Evolutionary conservation across 2,888 invertebrate species (phyloP), one percentile per base, ranked within the genome.

Genomic region (Stenchaetothrips biformis): DNA sequence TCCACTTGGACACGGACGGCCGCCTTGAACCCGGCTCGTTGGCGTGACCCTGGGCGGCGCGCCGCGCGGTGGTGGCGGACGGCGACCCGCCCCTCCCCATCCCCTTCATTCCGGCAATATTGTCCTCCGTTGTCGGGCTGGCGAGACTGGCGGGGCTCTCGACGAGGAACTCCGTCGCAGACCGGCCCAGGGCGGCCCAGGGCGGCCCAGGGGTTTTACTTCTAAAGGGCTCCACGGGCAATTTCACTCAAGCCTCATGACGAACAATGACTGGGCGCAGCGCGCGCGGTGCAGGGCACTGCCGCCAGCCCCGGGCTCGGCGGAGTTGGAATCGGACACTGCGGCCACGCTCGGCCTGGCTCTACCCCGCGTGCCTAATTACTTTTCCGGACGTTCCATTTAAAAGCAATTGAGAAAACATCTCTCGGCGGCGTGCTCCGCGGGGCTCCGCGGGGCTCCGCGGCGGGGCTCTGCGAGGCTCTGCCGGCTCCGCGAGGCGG

Each of bases 391-490:
- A 21, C 80, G 81, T 82, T 81, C 79, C 81, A 82, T 82, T 82
- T 82, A 82, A 82, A 82, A 81, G 81, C 81, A 80, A 81, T 81
- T 81, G 81, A 81, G 81, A 81, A 81, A 81, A 81, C 81, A 74
- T 74, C 67, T 74, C 67, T 21, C 37, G 37, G 37, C 37, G 37
- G 37, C 37, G 37, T 37, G 37, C 37, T 37, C 37, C 37, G 37
- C 37, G 37, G 37, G 37, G 37, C 37, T 37, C 37, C 4, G 37
- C 37, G 4, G 4, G 37, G 37, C 37, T 37, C 37, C 37, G 37
- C 37, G 4, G 37, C 37, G 37, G 37, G 37, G 37, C 37, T 37
- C 37, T 37, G 37, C 37, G 4, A 37, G 37, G 37, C 37, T 37
- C 37, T 4, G 37, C 37, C 37, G 37, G 37, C 37, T 4, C 37